phyloP scores from a whole-genome alignment of 2,797 vertebrate species.

The Morelia viridis region DNA sequence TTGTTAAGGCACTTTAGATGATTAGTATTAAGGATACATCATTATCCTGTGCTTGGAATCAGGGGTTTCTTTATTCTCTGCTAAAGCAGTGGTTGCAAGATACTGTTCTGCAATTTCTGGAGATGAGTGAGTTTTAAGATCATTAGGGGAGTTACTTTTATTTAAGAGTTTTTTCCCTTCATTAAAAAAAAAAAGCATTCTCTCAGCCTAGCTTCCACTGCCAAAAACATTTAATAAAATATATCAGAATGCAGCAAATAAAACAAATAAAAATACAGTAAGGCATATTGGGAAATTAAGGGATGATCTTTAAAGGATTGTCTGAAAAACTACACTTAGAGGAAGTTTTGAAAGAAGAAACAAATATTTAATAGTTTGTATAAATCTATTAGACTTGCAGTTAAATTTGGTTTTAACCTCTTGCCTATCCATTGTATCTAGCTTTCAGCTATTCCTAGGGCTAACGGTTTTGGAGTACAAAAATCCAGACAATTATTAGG shows the following conservation, averaged over 20 bases:
- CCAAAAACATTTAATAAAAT: background rate
- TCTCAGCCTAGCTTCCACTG: background rate
- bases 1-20: background rate
- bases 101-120: background rate
- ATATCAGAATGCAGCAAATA: too few relatives aligned
- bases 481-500: too few relatives aligned
- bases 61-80: background rate
- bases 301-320: background rate
- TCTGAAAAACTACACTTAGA: background rate
- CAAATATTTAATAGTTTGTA: background rate
- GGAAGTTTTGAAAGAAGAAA: background rate
- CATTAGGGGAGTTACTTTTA: background rate
- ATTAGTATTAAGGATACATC: background rate
- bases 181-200: background rate
- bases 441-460: background rate
- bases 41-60: background rate
- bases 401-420: background rate
- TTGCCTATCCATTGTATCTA: background rate
- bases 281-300: too few relatives aligned
- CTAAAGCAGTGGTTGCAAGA: background rate
- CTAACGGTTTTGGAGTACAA: too few relatives aligned
- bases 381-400: background rate
- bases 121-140: background rate
- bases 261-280: too few relatives aligned
- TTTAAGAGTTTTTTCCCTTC: background rate